These are phyloP conservation scores for Scaptomyza montana DNA, from an alignment of 1,140 invertebrate genomes.

Conservation along the genomic window DNA sequence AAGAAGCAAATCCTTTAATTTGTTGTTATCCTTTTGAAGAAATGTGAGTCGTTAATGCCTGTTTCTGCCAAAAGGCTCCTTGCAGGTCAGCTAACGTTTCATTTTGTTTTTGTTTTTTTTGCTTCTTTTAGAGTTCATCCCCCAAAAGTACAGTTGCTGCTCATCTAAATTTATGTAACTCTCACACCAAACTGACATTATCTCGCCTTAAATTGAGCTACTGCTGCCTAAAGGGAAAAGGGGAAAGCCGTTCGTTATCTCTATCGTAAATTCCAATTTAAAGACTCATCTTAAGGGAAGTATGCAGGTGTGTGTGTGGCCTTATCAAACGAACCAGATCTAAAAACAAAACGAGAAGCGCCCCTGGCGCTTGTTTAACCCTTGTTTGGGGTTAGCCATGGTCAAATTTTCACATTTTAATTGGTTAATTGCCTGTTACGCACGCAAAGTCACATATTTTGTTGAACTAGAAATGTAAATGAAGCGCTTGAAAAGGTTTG, in stretches of 20 bases:
- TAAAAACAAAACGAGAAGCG: conserved; percentile 31
- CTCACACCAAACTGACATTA: conserved; percentile 56
- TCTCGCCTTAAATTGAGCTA: conserved; percentile 32
- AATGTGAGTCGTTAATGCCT: conserved; percentile 51
- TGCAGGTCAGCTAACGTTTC: neutral
- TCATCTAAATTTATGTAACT: conserved; percentile 42
- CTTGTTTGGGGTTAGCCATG: conserved; percentile 24
- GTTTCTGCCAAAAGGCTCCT: too few species aligned
- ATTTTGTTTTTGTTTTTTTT: neutral
- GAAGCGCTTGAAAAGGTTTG: conserved; percentile 10
- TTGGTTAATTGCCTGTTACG: conserved; percentile 59
- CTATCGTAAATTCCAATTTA: conserved; percentile 58
- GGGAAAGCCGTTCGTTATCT: conserved; percentile 23
- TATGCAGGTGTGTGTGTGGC: conserved; percentile 45
- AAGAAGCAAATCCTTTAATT: conserved; percentile 63
- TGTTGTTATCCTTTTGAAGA: conserved; percentile 62
- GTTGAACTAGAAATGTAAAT: conserved; percentile 52
- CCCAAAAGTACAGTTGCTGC: conserved; percentile 24
- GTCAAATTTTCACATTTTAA: conserved; percentile 56
- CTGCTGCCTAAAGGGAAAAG: conserved; percentile 16
- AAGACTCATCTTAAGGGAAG: conserved; percentile 13
- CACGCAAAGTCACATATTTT: conserved; percentile 25
- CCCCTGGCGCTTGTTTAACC: conserved; percentile 39
- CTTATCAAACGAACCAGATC: conserved; percentile 44
- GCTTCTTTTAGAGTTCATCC: too few species aligned